Evolutionary conservation across 2,113 vertebrate species (phyloP).

Genomic region (Lamprologus speciosus): DNA sequence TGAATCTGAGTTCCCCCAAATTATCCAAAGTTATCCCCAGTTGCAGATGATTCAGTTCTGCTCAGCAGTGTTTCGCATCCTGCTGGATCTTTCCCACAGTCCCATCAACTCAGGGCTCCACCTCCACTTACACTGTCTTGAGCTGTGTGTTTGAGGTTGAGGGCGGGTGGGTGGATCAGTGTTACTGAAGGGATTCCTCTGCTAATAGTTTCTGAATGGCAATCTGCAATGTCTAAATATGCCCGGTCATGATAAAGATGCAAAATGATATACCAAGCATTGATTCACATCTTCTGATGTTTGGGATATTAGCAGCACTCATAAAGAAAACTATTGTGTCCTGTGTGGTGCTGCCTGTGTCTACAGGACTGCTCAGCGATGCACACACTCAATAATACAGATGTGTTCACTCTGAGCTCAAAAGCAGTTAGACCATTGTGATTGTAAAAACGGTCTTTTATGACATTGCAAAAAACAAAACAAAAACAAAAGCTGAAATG

Average conservation of each 20-base stretch:
- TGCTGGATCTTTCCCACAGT: constrained; percentile 11
- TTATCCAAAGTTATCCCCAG: neutral
- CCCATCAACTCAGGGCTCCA: constrained; percentile 30
- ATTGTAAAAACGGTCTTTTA: neutral
- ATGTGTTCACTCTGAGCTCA: neutral
- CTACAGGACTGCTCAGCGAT: neutral
- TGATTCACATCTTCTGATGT: constrained; percentile 59
- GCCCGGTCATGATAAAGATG: constrained; percentile 46
- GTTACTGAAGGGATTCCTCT: constrained; percentile 43
- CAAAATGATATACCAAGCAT: constrained; percentile 55
- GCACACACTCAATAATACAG: neutral
- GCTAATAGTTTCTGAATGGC: constrained; percentile 50
- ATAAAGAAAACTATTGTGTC: constrained; percentile 45
- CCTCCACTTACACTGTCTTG: neutral
- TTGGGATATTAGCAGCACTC: constrained; percentile 55
- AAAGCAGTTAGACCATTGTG: neutral
- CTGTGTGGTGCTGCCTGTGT: constrained; percentile 28
- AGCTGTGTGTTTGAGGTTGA: neutral
- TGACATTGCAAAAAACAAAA: neutral
- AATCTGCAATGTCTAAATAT: constrained; percentile 21
- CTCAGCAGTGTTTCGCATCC: neutral
- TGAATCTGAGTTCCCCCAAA: neutral
- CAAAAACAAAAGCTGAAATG: neutral
- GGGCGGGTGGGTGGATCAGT: neutral
- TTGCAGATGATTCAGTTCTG: neutral